Evolutionary conservation across 2,888 invertebrate genomes (phyloP).

Genomic region (Amiota minor): DNA sequence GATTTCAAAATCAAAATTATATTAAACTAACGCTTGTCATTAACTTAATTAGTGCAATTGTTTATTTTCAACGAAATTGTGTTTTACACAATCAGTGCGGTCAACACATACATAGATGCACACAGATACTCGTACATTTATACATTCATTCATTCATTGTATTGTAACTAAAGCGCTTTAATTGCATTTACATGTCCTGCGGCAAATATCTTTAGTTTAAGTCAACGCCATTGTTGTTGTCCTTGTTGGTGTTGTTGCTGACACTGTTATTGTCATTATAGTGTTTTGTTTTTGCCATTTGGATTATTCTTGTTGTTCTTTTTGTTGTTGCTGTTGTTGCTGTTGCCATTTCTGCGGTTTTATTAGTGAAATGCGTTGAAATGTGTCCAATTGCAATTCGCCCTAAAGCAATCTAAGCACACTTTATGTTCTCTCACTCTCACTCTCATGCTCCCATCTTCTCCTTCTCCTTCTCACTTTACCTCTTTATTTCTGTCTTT

Average conservation of each 20-base stretch:
- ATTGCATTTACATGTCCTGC: conserved; percentile 67
- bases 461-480: no score
- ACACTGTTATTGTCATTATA: conserved; percentile 48
- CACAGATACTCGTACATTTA: conserved; percentile 27
- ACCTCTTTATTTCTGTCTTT: no score
- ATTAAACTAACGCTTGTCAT: conserved; percentile 38
- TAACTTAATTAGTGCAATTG: conserved; percentile 56
- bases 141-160: conserved; percentile 47
- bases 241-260: conserved; percentile 30
- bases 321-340: conserved; percentile 32
- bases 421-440: conserved; percentile 47
- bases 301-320: neutral
- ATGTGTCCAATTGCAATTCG: conserved; percentile 36
- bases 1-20: conserved; percentile 28
- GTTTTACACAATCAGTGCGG: conserved; percentile 48
- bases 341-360: conserved; percentile 42
- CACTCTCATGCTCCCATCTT: no score
- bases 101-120: conserved; percentile 13
- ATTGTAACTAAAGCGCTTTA: conserved; percentile 49
- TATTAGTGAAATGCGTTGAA: conserved; percentile 6
- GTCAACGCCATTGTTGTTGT: conserved; percentile 15
- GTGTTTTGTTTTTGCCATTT: conserved; percentile 7
- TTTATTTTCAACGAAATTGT: conserved; percentile 30
- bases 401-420: conserved; percentile 35
- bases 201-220: conserved; percentile 46